A percentile compares a stretch with the other conserved stretches of the same genome.
Evolutionary conservation across 1,140 invertebrate species (phyloP).

Genomic region (Drosophila cardini): DNA sequence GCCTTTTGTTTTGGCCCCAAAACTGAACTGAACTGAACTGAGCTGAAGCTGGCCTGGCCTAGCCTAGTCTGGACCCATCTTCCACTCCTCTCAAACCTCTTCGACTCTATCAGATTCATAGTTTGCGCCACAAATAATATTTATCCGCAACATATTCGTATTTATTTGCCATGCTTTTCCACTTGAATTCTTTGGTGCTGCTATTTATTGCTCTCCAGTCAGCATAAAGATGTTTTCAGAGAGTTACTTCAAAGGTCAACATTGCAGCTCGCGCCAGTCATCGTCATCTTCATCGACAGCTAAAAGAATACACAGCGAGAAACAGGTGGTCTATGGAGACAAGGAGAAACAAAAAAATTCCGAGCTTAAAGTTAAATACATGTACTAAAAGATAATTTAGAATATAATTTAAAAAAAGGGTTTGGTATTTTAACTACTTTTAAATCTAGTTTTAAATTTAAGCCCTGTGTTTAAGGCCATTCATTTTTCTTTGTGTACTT

Average conservation of each 20-base stretch:
- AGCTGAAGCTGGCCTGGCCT: conserved; percentile 6
- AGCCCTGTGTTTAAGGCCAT: too few relatives aligned
- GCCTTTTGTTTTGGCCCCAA: conserved; percentile 48
- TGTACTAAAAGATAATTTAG: too few relatives aligned
- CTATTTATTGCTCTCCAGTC: conserved; percentile 65
- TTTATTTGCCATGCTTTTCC: conserved; percentile 77
- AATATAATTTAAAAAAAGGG: too few relatives aligned
- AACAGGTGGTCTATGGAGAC: not conserved
- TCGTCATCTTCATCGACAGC: conserved; percentile 34
- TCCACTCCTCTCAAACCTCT: too few relatives aligned
- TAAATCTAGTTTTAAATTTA: too few relatives aligned
- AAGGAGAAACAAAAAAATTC: too few relatives aligned
- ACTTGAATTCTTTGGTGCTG: conserved; percentile 64
- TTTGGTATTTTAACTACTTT: too few relatives aligned
- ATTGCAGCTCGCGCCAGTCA: conserved; percentile 69
- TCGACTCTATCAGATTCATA: not conserved
- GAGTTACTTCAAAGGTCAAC: conserved; percentile 73
- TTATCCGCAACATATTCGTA: conserved; percentile 65
- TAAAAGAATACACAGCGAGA: conserved; percentile 6
- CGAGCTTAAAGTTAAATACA: too few relatives aligned
- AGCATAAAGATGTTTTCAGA: conserved; percentile 62
- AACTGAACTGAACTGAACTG: conserved; percentile 7
- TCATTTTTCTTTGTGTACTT: conserved; percentile 2
- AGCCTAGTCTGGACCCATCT: conserved; percentile 10
- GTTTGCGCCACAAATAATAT: conserved; percentile 64